Conservation (phyloP, 2,797 vertebrate species). For the Poeciliopsis infans region DNA sequence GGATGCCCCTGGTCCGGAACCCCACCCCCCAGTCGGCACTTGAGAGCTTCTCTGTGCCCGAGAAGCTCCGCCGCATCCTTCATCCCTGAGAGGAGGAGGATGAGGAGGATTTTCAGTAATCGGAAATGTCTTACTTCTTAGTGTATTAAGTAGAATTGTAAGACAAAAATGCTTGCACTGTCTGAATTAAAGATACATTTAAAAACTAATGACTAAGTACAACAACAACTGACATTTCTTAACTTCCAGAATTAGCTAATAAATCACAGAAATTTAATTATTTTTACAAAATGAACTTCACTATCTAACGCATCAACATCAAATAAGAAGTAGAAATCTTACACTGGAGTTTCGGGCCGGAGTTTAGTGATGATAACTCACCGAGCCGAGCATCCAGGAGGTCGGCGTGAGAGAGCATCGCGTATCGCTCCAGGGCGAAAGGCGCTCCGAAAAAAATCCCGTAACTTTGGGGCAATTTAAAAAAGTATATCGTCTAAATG, state of each 20-base stretch:
- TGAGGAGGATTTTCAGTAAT: constrained; percentile 25
- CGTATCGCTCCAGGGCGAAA: constrained; percentile 97
- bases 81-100: constrained; percentile 86
- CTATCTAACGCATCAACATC: constrained; percentile 61
- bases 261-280: constrained; percentile 39
- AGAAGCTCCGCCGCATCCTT: constrained; percentile 96
- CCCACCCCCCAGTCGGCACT: constrained; percentile 91
- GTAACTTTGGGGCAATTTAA: constrained; percentile 90
- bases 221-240: background rate
- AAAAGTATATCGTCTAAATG: constrained; percentile 96
- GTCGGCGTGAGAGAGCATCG: constrained; percentile 99
- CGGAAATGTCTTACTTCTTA: background rate
- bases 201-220: background rate
- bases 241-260: constrained; percentile 28
- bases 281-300: constrained; percentile 53
- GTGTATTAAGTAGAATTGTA: constrained; percentile 26
- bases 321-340: constrained; percentile 80
- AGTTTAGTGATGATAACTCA: constrained; percentile 89
- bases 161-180: too few species aligned
- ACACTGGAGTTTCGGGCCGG: constrained; percentile 86
- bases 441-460: constrained; percentile 86
- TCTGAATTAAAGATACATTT: background rate
- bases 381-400: constrained; percentile 99
- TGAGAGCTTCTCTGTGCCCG: constrained; percentile 95
- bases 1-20: constrained; percentile 91